Conservation (phyloP, 2,113 vertebrate species). For the Rhabdornis inornatus region DNA sequence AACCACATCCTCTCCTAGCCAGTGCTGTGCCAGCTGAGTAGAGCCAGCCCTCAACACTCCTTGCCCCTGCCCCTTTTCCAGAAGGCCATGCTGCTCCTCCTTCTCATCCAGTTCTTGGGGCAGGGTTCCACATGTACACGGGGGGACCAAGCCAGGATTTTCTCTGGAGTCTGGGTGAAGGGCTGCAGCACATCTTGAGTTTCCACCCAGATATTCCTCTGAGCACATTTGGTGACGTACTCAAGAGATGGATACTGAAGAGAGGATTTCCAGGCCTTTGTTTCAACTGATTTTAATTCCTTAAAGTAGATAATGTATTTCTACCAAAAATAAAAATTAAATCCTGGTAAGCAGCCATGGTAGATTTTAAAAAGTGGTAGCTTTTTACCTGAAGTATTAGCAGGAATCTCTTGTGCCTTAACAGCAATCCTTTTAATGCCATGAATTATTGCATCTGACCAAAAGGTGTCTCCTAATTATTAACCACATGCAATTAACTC, state of each 20-base stretch:
- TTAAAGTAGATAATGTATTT: not conserved
- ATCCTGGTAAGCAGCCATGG: not conserved
- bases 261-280: not conserved
- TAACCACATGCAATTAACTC: not conserved
- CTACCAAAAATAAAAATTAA: not conserved
- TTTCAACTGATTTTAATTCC: not conserved
- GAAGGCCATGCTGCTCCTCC: not conserved
- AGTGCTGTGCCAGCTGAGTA: not conserved
- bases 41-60: not conserved
- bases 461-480: not conserved
- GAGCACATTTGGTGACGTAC: fast-evolving
- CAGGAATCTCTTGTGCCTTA: not conserved
- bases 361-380: not conserved
- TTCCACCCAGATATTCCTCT: not conserved
- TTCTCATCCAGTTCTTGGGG: not conserved
- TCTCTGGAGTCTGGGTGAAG: fast-evolving
- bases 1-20: not conserved
- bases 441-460: not conserved
- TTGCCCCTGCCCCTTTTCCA: not conserved
- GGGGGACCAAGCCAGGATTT: not conserved
- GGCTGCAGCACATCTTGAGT: fast-evolving
- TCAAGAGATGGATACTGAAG: not conserved
- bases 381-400: not conserved
- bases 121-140: fast-evolving
- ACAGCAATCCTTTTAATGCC: not conserved